These are phyloP conservation scores for Chrosomus eos DNA, from an alignment of 2,797 vertebrate genomes.

Conservation along the genomic window DNA sequence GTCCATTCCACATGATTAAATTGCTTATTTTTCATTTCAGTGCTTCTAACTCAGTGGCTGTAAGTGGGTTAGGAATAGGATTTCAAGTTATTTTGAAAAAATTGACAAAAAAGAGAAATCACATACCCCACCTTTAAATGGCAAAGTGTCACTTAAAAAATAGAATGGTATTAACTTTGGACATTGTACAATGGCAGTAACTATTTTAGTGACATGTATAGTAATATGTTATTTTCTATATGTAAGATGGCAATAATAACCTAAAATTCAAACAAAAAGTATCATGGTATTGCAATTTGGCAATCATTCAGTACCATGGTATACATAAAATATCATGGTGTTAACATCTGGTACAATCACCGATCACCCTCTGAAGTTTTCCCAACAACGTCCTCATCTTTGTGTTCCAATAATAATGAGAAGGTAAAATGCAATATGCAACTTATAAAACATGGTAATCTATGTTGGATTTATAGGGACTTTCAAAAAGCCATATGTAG, in stretches of 20 bases:
- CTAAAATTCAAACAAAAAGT: background rate
- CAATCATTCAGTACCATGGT: background rate
- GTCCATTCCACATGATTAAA: no score
- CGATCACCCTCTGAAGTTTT: background rate
- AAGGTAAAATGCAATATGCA: background rate
- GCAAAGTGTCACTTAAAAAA: background rate
- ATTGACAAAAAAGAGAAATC: no score
- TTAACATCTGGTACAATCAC: background rate
- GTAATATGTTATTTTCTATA: background rate
- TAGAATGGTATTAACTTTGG: background rate
- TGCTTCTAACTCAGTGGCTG: no score
- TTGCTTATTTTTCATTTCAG: no score
- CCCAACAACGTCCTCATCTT: background rate
- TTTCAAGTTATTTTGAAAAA: no score
- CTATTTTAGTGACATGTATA: background rate
- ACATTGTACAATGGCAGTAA: background rate
- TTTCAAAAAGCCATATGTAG: rapidly evolving
- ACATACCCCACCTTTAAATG: no score
- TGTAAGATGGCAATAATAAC: background rate
- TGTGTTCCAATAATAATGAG: background rate
- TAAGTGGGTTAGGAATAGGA: no score
- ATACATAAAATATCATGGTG: background rate
- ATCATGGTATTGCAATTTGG: background rate
- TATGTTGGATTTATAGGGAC: background rate
- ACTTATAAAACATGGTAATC: background rate